Evolutionary conservation across 2,797 vertebrate species (phyloP).

Genomic region (Emys orbicularis): DNA sequence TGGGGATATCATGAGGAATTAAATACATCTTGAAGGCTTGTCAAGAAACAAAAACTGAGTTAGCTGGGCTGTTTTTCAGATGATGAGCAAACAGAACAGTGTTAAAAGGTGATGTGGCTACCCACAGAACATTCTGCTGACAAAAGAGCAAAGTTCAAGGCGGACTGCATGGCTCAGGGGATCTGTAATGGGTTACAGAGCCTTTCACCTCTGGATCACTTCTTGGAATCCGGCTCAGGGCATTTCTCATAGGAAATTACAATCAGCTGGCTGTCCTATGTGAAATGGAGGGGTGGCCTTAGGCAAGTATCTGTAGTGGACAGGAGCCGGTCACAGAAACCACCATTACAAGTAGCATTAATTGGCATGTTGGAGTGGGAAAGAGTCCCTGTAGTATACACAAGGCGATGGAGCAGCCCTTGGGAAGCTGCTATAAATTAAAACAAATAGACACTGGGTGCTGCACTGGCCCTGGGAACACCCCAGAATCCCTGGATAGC

Average conservation of each 20-base stretch:
- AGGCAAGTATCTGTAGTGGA: neutral
- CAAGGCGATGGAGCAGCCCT: neutral
- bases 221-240: neutral
- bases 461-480: neutral
- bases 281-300: neutral
- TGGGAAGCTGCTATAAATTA: neutral
- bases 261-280: neutral
- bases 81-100: neutral
- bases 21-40: neutral
- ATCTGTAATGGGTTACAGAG: neutral
- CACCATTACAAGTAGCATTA: neutral
- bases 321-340: neutral
- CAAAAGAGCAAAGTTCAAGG: neutral
- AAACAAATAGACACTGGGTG: accelerated
- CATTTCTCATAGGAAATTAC: neutral
- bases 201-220: neutral
- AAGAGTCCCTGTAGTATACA: neutral
- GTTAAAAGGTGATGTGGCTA: neutral
- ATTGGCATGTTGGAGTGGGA: neutral
- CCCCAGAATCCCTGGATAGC: neutral
- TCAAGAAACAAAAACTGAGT: neutral
- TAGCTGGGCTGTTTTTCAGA: neutral
- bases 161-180: neutral
- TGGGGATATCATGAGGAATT: neutral
- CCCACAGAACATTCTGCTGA: neutral